Evolutionary conservation across 1,140 invertebrate genomes (phyloP).

Genomic region (Diploscapter pachys): DNA sequence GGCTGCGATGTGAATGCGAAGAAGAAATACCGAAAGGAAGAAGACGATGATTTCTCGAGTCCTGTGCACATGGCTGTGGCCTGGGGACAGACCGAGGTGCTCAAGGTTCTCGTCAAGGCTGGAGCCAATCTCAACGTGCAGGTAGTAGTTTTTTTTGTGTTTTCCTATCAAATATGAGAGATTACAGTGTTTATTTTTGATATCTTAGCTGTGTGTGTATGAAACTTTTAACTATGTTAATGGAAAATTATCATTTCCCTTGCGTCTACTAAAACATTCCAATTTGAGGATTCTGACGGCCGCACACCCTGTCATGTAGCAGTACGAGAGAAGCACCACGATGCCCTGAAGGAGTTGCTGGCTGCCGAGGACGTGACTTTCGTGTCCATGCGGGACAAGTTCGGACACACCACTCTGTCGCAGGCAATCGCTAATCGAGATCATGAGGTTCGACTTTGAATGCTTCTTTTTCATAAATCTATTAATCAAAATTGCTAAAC

Average conservation of each 20-base stretch:
- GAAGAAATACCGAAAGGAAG: slow-evolving; percentile 64
- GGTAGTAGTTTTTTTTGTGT: slow-evolving; percentile 62
- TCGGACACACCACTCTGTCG: slow-evolving; percentile 83
- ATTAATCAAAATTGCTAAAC: too few species aligned
- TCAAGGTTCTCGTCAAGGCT: slow-evolving; percentile 72
- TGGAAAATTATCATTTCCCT: too few species aligned
- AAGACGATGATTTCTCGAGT: slow-evolving; percentile 66
- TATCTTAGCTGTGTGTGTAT: too few species aligned
- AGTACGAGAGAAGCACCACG: slow-evolving; percentile 41
- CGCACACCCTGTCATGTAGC: slow-evolving; percentile 45
- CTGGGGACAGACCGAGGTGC: slow-evolving; percentile 82
- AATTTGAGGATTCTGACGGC: slow-evolving; percentile 42
- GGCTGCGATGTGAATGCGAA: slow-evolving; percentile 84
- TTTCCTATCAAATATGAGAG: slow-evolving; percentile 16
- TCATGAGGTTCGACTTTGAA: slow-evolving; percentile 71
- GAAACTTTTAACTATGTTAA: too few species aligned
- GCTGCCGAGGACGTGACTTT: slow-evolving; percentile 62
- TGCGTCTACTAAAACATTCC: too few species aligned
- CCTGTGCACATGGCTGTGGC: slow-evolving; percentile 80
- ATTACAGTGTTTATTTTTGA: too few species aligned
- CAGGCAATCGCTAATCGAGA: slow-evolving; percentile 82
- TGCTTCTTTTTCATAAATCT: not conserved
- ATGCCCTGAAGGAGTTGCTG: slow-evolving; percentile 39
- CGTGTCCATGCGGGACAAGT: slow-evolving; percentile 76
- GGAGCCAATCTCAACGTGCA: slow-evolving; percentile 17